Evolutionary conservation across 2,797 vertebrate species (phyloP), one percentile per base, ranked within the genome.

Genomic region (Phaenicophaeus curvirostris): DNA sequence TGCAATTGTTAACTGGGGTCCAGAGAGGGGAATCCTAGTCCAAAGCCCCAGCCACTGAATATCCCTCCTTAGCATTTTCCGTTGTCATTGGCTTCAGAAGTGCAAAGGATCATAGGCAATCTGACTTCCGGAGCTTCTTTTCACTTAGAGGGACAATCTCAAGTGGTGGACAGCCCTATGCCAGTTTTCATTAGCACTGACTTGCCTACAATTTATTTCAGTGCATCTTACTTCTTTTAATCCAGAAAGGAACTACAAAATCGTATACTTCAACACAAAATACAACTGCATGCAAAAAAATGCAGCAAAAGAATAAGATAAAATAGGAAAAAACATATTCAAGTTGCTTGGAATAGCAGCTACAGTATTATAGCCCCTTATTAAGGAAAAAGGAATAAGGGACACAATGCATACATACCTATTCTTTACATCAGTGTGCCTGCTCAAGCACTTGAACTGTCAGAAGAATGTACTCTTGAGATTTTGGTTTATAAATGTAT

Each of bases 391-490:
- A 27, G 9, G 28, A 89, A 30, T 23, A 74, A 74, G 20, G 4
- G 35, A 50, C 16, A 55, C 0, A 0, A 61, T 21, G 41, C 28
- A 46, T 68, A 33, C 24, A 7, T 14, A 67, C 46, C 35, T 77
- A 11, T 86, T 88, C 50, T 89, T 75, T 74, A 69, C 20, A 94
- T 37, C 41, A 35, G 19, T 20, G 20, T 63, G 50, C 35, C 73
- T 95, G 65, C 59, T 82, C 53, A 46, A 93, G 80, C 72, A 71
- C 77, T 94, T 95, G 68, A 92, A 69, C n/a, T 71, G 63, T 66
- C 82, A 94, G 67, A 82, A 41, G 25, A 89, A 85, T 50, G 75
- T 69, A 50, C 19, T 35, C 35, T 24, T 24, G n/a, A 69, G 31
- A 21, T 71, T 84, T 86, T 73, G 41, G 31, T 73, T 90, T 91